These are phyloP conservation scores for Megaptera novaeangliae DNA, from an alignment of 2,113 vertebrate species.

Conservation along the genomic window DNA sequence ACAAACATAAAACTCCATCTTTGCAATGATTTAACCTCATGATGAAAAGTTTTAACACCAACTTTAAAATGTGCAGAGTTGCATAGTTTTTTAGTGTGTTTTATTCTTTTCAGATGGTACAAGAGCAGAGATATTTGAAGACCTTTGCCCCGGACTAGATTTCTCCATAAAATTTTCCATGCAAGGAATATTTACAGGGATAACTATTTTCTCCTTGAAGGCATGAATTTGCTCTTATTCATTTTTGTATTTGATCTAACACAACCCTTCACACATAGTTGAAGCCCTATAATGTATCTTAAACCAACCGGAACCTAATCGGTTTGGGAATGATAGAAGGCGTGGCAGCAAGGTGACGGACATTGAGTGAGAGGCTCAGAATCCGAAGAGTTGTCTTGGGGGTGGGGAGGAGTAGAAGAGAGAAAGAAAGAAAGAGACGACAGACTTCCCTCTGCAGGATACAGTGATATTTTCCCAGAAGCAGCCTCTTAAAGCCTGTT, in stretches of 20 bases:
- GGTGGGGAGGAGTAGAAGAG: background rate
- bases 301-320: background rate
- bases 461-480: background rate
- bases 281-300: background rate
- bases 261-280: background rate
- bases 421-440: background rate
- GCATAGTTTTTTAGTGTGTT: background rate
- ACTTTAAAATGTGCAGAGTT: background rate
- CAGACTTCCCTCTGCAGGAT: background rate
- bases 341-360: background rate
- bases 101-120: background rate
- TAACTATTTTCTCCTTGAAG: background rate
- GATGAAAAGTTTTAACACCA: background rate
- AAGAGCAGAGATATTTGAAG: background rate
- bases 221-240: background rate
- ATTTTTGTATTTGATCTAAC: background rate
- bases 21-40: background rate
- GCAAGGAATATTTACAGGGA: background rate
- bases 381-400: background rate
- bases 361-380: background rate
- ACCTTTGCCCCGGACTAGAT: background rate
- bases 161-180: slow-evolving; percentile 7
- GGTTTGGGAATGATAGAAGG: background rate
- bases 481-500: background rate
- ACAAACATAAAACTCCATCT: background rate